Base-by-base conservation (phyloP, 1,140 invertebrate genomes). In the Brachionus sp. region DNA sequence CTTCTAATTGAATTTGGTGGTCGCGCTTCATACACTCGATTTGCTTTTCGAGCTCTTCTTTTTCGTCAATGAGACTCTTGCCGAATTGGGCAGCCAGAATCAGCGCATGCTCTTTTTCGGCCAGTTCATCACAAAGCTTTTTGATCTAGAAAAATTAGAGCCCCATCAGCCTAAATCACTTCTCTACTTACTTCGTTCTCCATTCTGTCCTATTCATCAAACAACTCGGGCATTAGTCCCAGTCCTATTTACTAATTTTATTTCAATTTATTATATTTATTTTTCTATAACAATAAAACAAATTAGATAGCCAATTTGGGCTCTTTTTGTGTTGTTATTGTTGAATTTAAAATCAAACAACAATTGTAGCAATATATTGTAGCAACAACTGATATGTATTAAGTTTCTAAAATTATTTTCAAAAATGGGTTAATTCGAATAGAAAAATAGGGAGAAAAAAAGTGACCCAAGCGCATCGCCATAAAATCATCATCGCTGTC, bases 61-160 rank as follows among this genome's bases (percentile, higher is more conserved):
- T 80, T 80, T 80, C 50, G n/a, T 80, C 77, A 9, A 80, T 80
- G 6, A 80, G 50, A 37, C 46, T 39, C 33, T 80, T 57, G 46
- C 77, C 77, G 35, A 80, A 80, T 33, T 66, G 77, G 0, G 77
- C 77, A n/a, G 77, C 77, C 13, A 80, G 37, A 29, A 80, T 35
- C 12, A 80, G 25, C 9, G 77, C 77, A 12, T 80, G 50, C 4
- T 80, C 77, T 62, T 80, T 80, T 23, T 80, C 77, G n/a, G 35
- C 50, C 77, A 80, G n/a, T 13, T 80, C 77, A 1, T 80, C 77
- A 42, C 25, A 80, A 44, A 80, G 33, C 19, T 57, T 66, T 80
- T 66, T 64, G 6, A 75, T 70, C 66, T 70, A n/a, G n/a, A 66
- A 66, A 66, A 66, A 66, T 33, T 66, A 33, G 25, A n/a, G 53